Evolutionary conservation across 2,113 vertebrate species (phyloP).

Genomic region (Prietella phreatophila): DNA sequence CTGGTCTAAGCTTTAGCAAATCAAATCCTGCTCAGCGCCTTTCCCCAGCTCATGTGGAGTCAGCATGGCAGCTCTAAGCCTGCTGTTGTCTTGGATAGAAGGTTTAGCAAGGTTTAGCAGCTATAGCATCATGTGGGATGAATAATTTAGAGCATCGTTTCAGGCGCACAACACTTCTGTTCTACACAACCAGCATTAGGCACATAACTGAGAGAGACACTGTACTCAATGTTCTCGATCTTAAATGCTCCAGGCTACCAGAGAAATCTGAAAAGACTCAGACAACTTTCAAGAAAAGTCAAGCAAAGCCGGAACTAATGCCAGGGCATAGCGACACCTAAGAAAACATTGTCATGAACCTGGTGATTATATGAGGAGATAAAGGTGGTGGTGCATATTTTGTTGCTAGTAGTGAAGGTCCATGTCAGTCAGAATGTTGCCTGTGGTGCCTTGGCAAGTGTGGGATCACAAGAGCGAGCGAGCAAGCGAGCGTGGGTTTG

Average conservation of each 20-base stretch:
- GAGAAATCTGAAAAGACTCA: slow-evolving; percentile 20
- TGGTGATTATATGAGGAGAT: slow-evolving; percentile 27
- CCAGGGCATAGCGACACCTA: not conserved
- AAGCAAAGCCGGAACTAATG: not conserved
- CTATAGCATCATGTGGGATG: slow-evolving; percentile 61
- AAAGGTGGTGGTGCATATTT: slow-evolving; percentile 1
- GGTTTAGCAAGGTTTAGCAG: slow-evolving; percentile 39
- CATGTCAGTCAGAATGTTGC: slow-evolving; percentile 28
- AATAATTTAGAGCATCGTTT: slow-evolving; percentile 65
- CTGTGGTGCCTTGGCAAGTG: slow-evolving; percentile 18
- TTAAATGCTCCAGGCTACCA: slow-evolving; percentile 18
- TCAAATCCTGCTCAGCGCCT: slow-evolving; percentile 31
- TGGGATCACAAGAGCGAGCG: not conserved
- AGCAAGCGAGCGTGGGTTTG: not conserved
- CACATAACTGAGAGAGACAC: slow-evolving; percentile 59
- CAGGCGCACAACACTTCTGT: slow-evolving; percentile 62
- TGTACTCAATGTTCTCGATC: slow-evolving; percentile 48
- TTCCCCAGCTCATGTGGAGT: slow-evolving; percentile 33
- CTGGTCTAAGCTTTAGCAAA: slow-evolving; percentile 27
- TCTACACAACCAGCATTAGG: slow-evolving; percentile 74
- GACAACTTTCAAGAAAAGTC: slow-evolving; percentile 17
- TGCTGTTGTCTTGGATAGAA: slow-evolving; percentile 39
- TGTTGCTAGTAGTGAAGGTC: slow-evolving; percentile 12
- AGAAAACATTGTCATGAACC: slow-evolving; percentile 19
- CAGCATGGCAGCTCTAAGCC: slow-evolving; percentile 46